These are phyloP conservation scores for Dallia pectoralis DNA, from an alignment of 2,797 vertebrate genomes.

Conservation along the genomic window DNA sequence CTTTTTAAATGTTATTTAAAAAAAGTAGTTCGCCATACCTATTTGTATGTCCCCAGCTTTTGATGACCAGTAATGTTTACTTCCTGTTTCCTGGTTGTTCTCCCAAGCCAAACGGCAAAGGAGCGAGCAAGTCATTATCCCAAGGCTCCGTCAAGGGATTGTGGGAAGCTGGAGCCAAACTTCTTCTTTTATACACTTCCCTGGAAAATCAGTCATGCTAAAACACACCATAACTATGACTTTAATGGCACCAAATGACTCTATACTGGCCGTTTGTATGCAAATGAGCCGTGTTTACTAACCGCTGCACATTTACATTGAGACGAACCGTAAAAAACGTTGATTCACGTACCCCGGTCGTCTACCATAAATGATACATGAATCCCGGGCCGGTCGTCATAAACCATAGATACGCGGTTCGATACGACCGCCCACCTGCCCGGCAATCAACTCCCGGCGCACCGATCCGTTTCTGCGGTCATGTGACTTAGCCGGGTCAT, in stretches of 20 bases:
- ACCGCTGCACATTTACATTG: too few relatives aligned
- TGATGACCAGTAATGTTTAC: constrained; percentile 50
- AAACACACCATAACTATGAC: background rate
- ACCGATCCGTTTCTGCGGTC: background rate
- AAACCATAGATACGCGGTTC: background rate
- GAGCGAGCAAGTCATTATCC: constrained; percentile 42
- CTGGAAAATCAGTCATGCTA: background rate
- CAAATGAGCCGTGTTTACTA: too few relatives aligned
- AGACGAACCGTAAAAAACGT: too few relatives aligned
- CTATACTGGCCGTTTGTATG: too few relatives aligned
- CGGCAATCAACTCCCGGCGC: background rate
- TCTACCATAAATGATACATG: too few relatives aligned
- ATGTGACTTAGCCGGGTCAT: constrained; percentile 35
- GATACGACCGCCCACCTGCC: background rate
- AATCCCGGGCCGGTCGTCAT: too few relatives aligned
- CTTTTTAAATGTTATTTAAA: too few relatives aligned
- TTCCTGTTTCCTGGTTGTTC: constrained; percentile 60
- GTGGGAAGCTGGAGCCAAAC: constrained; percentile 29
- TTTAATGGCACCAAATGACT: too few relatives aligned
- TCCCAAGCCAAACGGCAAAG: constrained; percentile 53
- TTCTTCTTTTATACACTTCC: constrained; percentile 20
- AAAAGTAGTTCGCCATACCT: background rate
- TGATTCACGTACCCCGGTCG: too few relatives aligned
- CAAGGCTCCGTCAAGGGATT: constrained; percentile 42
- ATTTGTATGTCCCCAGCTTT: background rate